These are phyloP conservation scores for Tribolium freemani DNA, from an alignment of 2,888 invertebrate genomes.

Conservation along the genomic window DNA sequence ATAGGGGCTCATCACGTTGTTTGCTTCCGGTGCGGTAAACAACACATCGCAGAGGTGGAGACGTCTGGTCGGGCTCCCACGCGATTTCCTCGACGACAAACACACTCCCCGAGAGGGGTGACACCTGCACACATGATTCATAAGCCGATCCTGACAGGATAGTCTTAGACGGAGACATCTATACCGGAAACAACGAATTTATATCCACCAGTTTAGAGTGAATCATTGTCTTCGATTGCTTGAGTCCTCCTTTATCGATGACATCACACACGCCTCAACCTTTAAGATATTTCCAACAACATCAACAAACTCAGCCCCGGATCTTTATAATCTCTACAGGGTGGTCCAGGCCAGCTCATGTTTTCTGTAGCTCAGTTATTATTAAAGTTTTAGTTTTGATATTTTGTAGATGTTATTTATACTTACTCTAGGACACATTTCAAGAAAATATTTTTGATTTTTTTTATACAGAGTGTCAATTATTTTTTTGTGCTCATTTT, in stretches of 20 bases:
- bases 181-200: not conserved
- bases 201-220: not conserved
- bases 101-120: constrained; percentile 22
- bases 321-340: too few species aligned
- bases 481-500: too few species aligned
- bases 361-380: too few species aligned
- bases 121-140: constrained; percentile 36
- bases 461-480: too few species aligned
- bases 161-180: not conserved
- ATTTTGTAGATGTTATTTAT: too few species aligned
- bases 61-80: constrained; percentile 41
- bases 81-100: constrained; percentile 38
- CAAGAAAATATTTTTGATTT: too few species aligned
- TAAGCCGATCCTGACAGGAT: constrained; percentile 24
- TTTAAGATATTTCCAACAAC: not conserved
- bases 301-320: too few species aligned
- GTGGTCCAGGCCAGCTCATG: too few species aligned
- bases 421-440: too few species aligned
- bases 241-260: not conserved
- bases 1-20: constrained; percentile 44
- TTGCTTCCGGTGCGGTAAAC: constrained; percentile 43
- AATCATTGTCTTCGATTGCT: not conserved
- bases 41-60: constrained; percentile 37
- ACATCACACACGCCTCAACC: not conserved
- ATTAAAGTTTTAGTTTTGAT: too few species aligned